Evolutionary conservation across 2,888 invertebrate species (phyloP).

Genomic region (Diadromus collaris): DNA sequence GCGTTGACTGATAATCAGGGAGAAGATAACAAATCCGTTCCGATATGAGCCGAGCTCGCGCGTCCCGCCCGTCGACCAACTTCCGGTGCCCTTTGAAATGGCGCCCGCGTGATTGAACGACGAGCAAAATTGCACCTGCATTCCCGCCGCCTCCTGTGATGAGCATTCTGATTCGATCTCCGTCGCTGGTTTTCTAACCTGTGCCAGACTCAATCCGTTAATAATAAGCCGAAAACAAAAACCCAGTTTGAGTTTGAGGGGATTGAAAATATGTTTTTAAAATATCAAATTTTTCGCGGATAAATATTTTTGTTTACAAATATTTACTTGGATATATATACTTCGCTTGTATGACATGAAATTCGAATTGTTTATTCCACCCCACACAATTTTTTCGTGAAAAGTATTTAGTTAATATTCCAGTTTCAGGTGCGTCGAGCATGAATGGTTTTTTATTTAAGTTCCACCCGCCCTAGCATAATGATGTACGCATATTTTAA

Average conservation of each 20-base stretch:
- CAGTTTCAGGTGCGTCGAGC: too few relatives aligned
- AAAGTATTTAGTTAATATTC: too few relatives aligned
- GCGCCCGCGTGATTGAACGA: slow-evolving; percentile 9
- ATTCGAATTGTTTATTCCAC: too few relatives aligned
- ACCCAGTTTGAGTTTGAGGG: slow-evolving; percentile 4
- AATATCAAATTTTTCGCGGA: too few relatives aligned
- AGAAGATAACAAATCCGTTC: slow-evolving; percentile 45
- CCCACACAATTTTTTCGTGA: too few relatives aligned
- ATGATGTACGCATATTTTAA: too few relatives aligned
- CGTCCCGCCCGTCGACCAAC: slow-evolving; percentile 19
- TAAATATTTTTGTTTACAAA: too few relatives aligned
- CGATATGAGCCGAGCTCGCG: slow-evolving; percentile 18
- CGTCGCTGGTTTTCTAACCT: slow-evolving; percentile 40
- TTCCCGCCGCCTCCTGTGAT: slow-evolving; percentile 35
- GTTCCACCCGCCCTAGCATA: too few relatives aligned
- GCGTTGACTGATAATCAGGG: background rate
- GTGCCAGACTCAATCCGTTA: slow-evolving; percentile 24
- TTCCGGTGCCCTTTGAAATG: slow-evolving; percentile 51
- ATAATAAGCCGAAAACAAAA: slow-evolving; percentile 44
- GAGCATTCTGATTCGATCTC: slow-evolving; percentile 53
- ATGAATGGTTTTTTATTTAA: too few relatives aligned
- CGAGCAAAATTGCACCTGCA: slow-evolving; percentile 43
- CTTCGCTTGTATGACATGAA: too few relatives aligned
- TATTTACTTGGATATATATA: too few relatives aligned
- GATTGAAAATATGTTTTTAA: too few relatives aligned